phyloP scores from a whole-genome alignment of 2,797 vertebrate genomes.

The Heteromormyrus szaboi region DNA sequence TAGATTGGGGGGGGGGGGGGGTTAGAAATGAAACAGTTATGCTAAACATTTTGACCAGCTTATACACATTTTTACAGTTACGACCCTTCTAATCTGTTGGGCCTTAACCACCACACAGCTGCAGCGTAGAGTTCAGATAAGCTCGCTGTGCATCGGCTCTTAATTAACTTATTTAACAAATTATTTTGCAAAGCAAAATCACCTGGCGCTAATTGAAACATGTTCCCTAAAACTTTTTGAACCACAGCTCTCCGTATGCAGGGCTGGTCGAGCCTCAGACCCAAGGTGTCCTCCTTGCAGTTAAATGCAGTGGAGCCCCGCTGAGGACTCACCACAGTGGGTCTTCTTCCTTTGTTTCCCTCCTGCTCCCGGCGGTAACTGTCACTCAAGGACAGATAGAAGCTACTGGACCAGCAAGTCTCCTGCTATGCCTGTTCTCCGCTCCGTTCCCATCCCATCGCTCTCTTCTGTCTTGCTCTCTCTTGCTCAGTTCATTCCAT shows the following conservation, averaged over 20 bases:
- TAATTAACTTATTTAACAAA: constrained; percentile 6
- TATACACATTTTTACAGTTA: not conserved
- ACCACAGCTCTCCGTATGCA: not conserved
- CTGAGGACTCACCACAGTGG: not conserved
- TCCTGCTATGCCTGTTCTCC: not conserved
- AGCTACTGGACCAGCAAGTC: not conserved
- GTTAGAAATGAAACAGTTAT: not conserved
- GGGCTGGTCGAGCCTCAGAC: not conserved
- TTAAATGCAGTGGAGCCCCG: not conserved
- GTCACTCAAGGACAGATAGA: not conserved
- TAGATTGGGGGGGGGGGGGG: not conserved
- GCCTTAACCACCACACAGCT: not conserved
- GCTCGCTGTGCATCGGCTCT: not conserved
- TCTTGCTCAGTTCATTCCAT: not conserved
- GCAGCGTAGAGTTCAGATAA: not conserved
- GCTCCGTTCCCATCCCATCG: not conserved
- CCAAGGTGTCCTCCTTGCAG: not conserved
- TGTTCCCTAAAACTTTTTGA: not conserved
- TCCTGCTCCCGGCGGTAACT: not conserved
- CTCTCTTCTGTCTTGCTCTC: not conserved
- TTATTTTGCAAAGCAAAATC: not conserved
- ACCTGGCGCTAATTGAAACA: constrained; percentile 33
- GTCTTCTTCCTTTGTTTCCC: not conserved
- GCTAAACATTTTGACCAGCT: not conserved
- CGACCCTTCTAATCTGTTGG: not conserved